Evolutionary conservation across 2,113 vertebrate species (phyloP).

Genomic region (Mustela nigripes): DNA sequence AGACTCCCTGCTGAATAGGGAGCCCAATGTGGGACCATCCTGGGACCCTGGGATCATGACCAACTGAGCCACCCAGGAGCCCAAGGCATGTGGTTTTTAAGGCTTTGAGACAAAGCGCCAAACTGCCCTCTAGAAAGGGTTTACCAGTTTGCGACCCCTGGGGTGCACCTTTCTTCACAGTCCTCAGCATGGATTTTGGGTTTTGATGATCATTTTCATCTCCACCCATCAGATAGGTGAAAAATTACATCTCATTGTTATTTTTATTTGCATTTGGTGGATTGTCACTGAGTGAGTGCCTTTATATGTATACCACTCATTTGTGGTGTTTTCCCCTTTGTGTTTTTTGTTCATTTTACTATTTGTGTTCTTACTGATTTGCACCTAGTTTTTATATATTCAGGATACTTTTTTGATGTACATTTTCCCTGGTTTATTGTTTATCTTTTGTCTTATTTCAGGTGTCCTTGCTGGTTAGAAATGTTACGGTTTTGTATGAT

Average conservation of each 20-base stretch:
- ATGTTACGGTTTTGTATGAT: background rate
- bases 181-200: background rate
- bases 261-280: conserved; percentile 42
- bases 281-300: background rate
- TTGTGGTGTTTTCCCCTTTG: conserved; percentile 11
- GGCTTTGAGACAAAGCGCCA: background rate
- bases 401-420: background rate
- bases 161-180: background rate
- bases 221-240: background rate
- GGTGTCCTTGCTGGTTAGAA: conserved; percentile 7
- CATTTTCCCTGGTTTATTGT: background rate
- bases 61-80: background rate
- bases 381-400: background rate
- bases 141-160: background rate
- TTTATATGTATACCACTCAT: background rate
- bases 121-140: background rate
- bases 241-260: background rate
- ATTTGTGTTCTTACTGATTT: conserved; percentile 53
- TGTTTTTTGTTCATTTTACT: conserved; percentile 12
- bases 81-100: background rate
- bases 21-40: background rate
- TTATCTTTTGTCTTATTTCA: conserved; percentile 31
- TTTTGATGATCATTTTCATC: conserved; percentile 15
- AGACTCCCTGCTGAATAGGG: background rate
- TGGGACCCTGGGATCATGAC: background rate